Evolutionary conservation across 2,888 invertebrate genomes (phyloP), one percentile per base, ranked within the genome.

Genomic region (Lasius fuliginosus): DNA sequence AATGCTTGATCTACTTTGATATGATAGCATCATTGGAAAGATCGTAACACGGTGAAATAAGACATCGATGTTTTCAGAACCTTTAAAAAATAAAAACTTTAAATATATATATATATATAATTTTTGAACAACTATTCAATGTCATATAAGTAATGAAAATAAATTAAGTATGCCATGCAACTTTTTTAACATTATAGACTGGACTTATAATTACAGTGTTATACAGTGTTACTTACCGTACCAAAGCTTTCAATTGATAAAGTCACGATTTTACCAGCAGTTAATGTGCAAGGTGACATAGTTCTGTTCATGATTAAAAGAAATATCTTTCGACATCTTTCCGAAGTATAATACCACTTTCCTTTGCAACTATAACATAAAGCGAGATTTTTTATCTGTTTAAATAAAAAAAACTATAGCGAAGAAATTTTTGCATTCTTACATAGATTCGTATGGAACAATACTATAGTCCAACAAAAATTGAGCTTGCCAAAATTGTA

Each of bases 401-500:
- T 5, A 33, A 12, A 18, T 36, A 40, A n/a, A 36, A 58, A 53
- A n/a, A 49, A 49, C 0, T 3, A 33, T n/a, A 33, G 27, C 18
- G 30, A 23, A 60, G 12, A 33, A 60, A 15, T 30, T 30, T 30
- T 30, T 74, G 4, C 6, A 23, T 74, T 33, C 60, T 62, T 74
- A 74, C 74, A 74, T 74, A n/a, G 60, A 46, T n/a, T 74, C 33
- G n/a, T 46, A 74, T 3, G 60, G 74, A 33, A 74, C 9, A n/a
- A 0, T 42, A 46, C 60, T 74, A n/a, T 74, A 74, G n/a, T 74
- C 74, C n/a, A 74, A 33, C n/a, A 74, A 30, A 46, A 74, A 74
- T 36, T 74, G 74, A 42, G 74, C 74, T 62, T 74, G 74, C 60
- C 74, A 74, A 42, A 62, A 74, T 74, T 74, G 60, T 15, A 74